Evolutionary conservation across 1,140 invertebrate genomes (phyloP), one percentile per base, ranked within the genome.

Genomic region (Drosophila nasuta): DNA sequence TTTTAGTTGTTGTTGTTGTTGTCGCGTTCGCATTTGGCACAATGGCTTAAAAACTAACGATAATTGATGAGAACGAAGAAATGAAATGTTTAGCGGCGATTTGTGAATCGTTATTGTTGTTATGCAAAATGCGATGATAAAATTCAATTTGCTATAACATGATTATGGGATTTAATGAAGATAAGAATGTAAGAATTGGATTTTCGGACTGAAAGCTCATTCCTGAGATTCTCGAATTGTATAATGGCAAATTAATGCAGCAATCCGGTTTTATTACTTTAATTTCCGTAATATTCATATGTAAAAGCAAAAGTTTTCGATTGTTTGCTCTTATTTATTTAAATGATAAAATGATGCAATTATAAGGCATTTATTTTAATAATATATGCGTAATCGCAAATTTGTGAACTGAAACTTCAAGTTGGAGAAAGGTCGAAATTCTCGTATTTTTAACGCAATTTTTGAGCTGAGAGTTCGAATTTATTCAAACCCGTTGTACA

Each of bases 21-120:
- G 20, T 25, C 0, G 20, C 20, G 20, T 5, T 28, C 28, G 4
- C 3, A n/a, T 11, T 11, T 15, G 28, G 60, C 51, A 72, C 52
- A 51, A 48, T 66, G 69, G 33, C 52, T 28, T n/a, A 51, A 52
- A 6, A 13, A 28, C 17, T 11, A 7, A n/a, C 8, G 5, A 54
- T 33, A 17, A 57, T 20, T 57, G 33, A 20, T 57, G 7, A 56
- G 15, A 4, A 7, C 28, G 8, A 17, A 5, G 2, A 17, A 20
- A 25, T 13, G 33, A 15, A 38, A 43, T 41, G 17, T 4, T 17
- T 5, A 13, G 11, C 20, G 5, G 11, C 11, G 4, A 15, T n/a
- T 57, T 41, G 20, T 25, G 11, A 41, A 57, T 25, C 15, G 5
- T 15, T 30, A 54, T 13, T 13, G 35, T 43, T 41, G 11, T 41